A percentile compares a stretch with the other conserved stretches of the same genome.
Evolutionary conservation across 2,113 vertebrate genomes (phyloP).

Genomic region (Plectropomus leopardus): DNA sequence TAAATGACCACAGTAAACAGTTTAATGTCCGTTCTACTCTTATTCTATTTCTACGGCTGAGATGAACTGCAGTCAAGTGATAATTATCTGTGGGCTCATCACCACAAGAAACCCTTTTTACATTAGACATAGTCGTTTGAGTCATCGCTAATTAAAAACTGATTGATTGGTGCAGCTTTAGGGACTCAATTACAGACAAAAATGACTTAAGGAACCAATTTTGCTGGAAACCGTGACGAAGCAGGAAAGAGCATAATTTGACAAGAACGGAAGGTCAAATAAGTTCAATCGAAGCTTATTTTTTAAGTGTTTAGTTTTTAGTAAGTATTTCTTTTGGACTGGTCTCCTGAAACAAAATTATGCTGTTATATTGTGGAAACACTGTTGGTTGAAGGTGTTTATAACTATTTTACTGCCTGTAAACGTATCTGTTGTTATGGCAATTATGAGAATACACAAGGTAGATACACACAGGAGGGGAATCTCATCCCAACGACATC

Average conservation of each 20-base stretch:
- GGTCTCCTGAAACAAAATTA: background rate
- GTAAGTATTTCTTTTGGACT: background rate
- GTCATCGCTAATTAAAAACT: background rate
- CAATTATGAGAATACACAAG: conserved; percentile 10
- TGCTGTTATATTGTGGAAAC: background rate
- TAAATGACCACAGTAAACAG: too few relatives aligned
- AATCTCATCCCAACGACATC: background rate
- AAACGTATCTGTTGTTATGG: conserved; percentile 4
- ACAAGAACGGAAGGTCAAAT: background rate
- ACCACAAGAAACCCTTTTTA: background rate
- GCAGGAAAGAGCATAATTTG: background rate
- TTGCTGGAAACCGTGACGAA: background rate
- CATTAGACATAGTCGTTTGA: background rate
- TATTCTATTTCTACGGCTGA: too few relatives aligned
- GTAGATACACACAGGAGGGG: background rate
- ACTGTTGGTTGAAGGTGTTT: background rate
- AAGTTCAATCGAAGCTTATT: background rate
- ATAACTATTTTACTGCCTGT: background rate
- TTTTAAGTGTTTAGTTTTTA: background rate
- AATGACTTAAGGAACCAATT: background rate
- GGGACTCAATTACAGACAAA: background rate
- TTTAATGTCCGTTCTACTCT: too few relatives aligned
- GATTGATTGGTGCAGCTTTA: background rate
- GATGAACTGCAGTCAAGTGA: background rate
- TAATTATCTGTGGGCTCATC: background rate